Evolutionary conservation across 2,888 invertebrate species (phyloP).

Genomic region (Galeruca laticollis): DNA sequence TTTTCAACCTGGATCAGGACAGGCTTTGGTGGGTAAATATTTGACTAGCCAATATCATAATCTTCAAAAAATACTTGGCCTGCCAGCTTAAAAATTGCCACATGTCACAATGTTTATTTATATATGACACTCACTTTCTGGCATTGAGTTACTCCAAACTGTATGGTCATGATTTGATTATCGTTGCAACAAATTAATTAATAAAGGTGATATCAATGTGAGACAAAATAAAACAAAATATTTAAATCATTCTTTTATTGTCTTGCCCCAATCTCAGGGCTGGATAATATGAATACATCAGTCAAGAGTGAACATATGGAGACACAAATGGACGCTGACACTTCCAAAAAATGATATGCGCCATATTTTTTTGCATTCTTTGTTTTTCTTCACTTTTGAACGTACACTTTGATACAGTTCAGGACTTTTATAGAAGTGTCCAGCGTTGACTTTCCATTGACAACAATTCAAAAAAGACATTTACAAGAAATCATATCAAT

Average conservation of each 20-base stretch:
- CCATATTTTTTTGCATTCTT: conserved; percentile 53
- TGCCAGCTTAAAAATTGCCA: too few species aligned
- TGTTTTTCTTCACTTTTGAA: conserved; percentile 35
- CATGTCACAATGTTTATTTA: too few species aligned
- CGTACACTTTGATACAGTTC: conserved; percentile 54
- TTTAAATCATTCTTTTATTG: conserved; percentile 66
- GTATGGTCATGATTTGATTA: too few species aligned
- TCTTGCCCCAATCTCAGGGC: conserved; percentile 64
- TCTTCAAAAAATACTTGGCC: too few species aligned
- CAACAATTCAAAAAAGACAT: conserved; percentile 18
- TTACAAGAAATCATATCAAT: not conserved
- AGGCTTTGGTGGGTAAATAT: too few species aligned
- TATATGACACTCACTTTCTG: too few species aligned
- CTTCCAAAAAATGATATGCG: conserved; percentile 65
- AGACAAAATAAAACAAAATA: conserved; percentile 42
- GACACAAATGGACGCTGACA: conserved; percentile 66
- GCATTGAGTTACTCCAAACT: too few species aligned
- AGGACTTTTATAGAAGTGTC: conserved; percentile 50
- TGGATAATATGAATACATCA: conserved; percentile 67
- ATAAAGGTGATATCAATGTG: too few species aligned
- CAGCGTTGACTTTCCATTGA: conserved; percentile 39
- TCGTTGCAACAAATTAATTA: too few species aligned
- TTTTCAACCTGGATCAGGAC: too few species aligned
- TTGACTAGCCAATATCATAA: too few species aligned
- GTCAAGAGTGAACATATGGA: conserved; percentile 66